A percentile compares a stretch with the other conserved stretches of the same genome.
Evolutionary conservation across 2,797 vertebrate species (phyloP).

Genomic region (Phoebastria nigripes): DNA sequence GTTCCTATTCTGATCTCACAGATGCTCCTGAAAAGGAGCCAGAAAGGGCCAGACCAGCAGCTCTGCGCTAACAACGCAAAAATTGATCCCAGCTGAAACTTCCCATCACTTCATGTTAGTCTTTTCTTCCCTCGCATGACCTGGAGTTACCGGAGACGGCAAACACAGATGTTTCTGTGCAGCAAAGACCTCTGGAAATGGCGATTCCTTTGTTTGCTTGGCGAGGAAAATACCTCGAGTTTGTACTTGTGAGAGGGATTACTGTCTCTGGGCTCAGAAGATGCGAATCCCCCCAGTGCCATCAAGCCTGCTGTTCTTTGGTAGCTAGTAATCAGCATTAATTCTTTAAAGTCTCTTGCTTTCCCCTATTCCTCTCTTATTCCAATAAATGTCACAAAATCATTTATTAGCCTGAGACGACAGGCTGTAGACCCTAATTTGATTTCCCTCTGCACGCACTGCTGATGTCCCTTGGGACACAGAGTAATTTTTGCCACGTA

Average conservation of each 20-base stretch:
- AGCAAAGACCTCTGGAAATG: not conserved
- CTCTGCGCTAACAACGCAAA: not conserved
- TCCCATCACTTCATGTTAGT: not conserved
- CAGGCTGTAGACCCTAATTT: not conserved
- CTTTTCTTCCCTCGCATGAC: not conserved
- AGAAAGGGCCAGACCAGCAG: not conserved
- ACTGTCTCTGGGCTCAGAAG: not conserved
- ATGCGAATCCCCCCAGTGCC: not conserved
- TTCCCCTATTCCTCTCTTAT: not conserved
- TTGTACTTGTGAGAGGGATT: not conserved
- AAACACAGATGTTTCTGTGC: not conserved
- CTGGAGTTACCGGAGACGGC: not conserved
- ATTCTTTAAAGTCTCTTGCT: constrained; percentile 19
- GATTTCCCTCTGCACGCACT: not conserved
- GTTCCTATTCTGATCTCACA: not conserved
- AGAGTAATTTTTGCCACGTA: not conserved
- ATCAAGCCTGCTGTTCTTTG: not conserved
- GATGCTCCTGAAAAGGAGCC: not conserved
- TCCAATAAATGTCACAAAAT: constrained; percentile 45
- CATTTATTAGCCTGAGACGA: constrained; percentile 2
- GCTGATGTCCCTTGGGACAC: not conserved
- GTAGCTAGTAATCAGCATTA: constrained; percentile 24
- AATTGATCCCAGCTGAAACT: not conserved
- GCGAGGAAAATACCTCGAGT: not conserved
- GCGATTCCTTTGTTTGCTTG: not conserved